A percentile compares a stretch with the other conserved stretches of the same genome.
phyloP scores from a whole-genome alignment of 2,888 invertebrate genomes.

The Hypselothyrea guttata region DNA sequence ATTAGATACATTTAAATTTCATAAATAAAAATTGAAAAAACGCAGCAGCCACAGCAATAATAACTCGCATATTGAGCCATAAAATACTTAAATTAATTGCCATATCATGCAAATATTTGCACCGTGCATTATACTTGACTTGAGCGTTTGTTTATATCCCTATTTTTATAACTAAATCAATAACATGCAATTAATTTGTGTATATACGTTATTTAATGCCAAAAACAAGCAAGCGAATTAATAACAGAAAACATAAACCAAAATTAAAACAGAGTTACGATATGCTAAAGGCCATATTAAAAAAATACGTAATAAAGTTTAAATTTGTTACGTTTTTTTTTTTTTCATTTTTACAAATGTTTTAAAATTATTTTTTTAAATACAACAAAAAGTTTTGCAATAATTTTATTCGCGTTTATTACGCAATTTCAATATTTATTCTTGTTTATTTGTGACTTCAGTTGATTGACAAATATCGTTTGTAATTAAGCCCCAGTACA shows the following conservation, averaged over 20 bases:
- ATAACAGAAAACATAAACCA: neutral
- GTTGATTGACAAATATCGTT: no score
- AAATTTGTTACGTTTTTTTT: neutral
- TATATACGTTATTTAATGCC: no score
- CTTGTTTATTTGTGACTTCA: no score
- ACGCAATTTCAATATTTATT: no score
- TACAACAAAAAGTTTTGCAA: no score
- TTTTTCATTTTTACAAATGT: neutral
- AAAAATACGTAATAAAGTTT: no score
- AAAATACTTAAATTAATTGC: constrained; percentile 66
- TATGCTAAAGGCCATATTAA: no score
- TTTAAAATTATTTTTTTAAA: no score
- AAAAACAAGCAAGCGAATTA: no score
- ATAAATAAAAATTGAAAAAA: constrained; percentile 16
- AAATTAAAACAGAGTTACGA: no score
- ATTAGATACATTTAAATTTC: constrained; percentile 56
- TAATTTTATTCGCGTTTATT: no score
- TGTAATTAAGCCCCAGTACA: no score
- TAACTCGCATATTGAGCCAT: constrained; percentile 30
- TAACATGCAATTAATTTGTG: constrained; percentile 41
- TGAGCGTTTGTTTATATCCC: neutral
- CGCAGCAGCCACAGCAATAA: constrained; percentile 13
- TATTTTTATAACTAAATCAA: constrained; percentile 30
- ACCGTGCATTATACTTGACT: constrained; percentile 17
- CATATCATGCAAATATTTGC: constrained; percentile 65